Percentiles rank a stretch among this genome's conserved stretches.
phyloP scores from a whole-genome alignment of 2,888 invertebrate genomes.

The Tigriopus californicus region DNA sequence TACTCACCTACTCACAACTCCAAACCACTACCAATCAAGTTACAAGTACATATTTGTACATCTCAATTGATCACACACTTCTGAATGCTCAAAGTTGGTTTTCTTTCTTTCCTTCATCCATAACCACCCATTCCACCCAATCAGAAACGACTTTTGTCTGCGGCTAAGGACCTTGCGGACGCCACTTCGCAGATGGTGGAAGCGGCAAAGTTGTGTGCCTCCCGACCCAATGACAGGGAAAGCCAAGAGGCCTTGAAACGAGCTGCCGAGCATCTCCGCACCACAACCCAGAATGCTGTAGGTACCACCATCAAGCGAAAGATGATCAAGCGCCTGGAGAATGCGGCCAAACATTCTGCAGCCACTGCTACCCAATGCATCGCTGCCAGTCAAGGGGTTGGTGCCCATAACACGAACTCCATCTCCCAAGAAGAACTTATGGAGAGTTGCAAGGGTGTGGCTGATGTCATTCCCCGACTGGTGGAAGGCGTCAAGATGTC shows the following conservation, averaged over 20 bases:
- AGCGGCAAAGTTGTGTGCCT: conserved; percentile 79
- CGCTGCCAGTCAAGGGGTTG: conserved; percentile 64
- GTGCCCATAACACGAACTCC: conserved; percentile 48
- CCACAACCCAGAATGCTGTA: conserved; percentile 66
- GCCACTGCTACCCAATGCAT: conserved; percentile 78
- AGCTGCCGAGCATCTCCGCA: conserved; percentile 82
- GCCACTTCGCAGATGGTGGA: conserved; percentile 94
- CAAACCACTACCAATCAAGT: no score
- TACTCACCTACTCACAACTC: no score
- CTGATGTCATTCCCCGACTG: conserved; percentile 57
- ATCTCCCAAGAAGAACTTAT: conserved; percentile 49
- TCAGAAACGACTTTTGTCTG: conserved; percentile 64
- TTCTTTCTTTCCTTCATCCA: no score
- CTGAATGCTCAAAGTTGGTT: no score
- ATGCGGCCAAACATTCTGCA: conserved; percentile 62
- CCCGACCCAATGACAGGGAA: conserved; percentile 55
- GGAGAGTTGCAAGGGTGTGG: conserved; percentile 50
- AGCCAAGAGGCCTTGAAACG: conserved; percentile 63
- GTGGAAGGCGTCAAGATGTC: conserved; percentile 58
- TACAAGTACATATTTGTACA: no score
- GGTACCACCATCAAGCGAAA: conserved; percentile 55
- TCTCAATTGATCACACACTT: no score
- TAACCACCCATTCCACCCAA: neutral
- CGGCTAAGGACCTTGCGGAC: conserved; percentile 81
- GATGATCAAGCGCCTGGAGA: conserved; percentile 36